Conservation (phyloP, 2,113 vertebrate genomes). For the Athene cunicularia region DNA sequence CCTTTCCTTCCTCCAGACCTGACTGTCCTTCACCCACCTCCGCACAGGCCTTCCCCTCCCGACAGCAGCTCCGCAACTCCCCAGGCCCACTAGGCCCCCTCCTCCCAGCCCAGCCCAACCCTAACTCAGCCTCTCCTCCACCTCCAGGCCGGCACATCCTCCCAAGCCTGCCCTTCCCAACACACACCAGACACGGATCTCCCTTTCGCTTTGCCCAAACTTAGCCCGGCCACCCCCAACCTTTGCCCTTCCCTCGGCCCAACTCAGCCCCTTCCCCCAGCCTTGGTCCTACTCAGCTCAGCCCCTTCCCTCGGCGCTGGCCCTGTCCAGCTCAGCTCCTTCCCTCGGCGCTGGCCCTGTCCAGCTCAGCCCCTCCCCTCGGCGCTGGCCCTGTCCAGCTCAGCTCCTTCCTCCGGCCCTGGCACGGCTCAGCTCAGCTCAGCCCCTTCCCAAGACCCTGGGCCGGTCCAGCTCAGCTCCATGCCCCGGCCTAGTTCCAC, state of each 20-base stretch:
- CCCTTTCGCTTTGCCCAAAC: not conserved
- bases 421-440: rapidly evolving
- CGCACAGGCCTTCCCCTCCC: not conserved
- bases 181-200: rapidly evolving
- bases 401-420: too few relatives aligned
- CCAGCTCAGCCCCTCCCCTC: too few relatives aligned
- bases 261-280: not conserved
- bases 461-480: too few relatives aligned
- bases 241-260: rapidly evolving
- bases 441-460: not conserved
- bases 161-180: not conserved
- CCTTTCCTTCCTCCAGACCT: not conserved
- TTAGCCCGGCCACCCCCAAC: not conserved
- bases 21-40: not conserved
- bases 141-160: rapidly evolving
- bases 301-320: too few relatives aligned
- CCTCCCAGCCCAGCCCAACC: not conserved
- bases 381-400: too few relatives aligned
- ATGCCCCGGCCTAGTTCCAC: too few relatives aligned
- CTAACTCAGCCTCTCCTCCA: too few relatives aligned
- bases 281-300: too few relatives aligned
- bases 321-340: too few relatives aligned
- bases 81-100: not conserved
- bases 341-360: too few relatives aligned
- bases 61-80: not conserved